Base-by-base conservation (phyloP, 2,113 vertebrate species). In the Rhynchomys soricoides region DNA sequence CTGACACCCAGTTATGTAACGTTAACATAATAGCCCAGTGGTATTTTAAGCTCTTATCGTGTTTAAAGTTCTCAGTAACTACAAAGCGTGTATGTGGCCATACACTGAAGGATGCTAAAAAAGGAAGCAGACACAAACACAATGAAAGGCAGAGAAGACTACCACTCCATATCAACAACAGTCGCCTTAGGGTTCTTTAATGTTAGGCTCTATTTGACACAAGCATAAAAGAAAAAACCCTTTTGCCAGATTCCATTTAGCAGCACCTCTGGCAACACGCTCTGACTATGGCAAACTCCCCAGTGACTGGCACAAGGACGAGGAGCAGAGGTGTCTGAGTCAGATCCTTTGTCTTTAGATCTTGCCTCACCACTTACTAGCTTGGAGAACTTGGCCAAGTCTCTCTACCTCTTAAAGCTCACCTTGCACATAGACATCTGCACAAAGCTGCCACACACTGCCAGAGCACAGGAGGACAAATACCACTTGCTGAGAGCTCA, bases 1-100 rank as follows among this genome's bases (percentile, higher is more conserved):
- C 2, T 91, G 86, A 93, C 73, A 91, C 71, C 62, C 73, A 89
- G 64, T 93, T 93, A 96, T 1, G 8, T 96, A 77, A 96, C 29
- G 37, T 55, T 83, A 74, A 74, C 55, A 95, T 74, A 93, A 81
- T 50, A 89, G 89, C n/a, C 59, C 3, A 24, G 13, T 57, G 79
- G 70, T 48, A 89, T 71, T 94, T 87, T 94, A 83, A 96, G 89
- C 73, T 90, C 21, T 71, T 37, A 31, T 71, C 86, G 48, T 48
- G 40, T 50, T 90, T 45, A 92, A 92, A 85, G 50, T 48, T 81
- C 52, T 45, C 73, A 94, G 40, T 74, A 55, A 79, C 64, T 88
- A 31, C 75, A 70, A 90, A 82, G 88, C 74, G 75, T 29, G 48
- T 24, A 78, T n/a, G 50, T 5, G 48, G 57, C 24, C 37, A 81